Base-by-base conservation (phyloP, 2,888 invertebrate genomes). In the Globia sparganii region DNA sequence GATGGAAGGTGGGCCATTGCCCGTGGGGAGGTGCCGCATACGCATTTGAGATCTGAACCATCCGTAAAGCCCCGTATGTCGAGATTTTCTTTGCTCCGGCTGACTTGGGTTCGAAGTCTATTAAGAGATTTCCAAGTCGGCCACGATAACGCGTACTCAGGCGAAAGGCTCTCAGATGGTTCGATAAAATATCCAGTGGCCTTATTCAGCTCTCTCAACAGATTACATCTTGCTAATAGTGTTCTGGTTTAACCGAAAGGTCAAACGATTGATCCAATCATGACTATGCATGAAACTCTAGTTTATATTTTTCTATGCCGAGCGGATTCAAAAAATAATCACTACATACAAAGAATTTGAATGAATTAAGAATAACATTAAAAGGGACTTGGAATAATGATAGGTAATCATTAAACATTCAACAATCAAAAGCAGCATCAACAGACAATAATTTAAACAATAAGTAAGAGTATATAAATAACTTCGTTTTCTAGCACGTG, bases 381-480 rank as follows among this genome's bases (percentile, higher is more conserved):
- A 15, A 18, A 67, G 31, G 5, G 15, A 31, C 9, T 25, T 46
- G 18, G 13, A 46, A 25, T 31, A 46, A 66, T 18, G 65, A n/a
- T 65, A 40, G n/a, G n/a, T 9, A 9, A 40, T 40, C 1, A 28
- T 43, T 40, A 21, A 18, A 21, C 21, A 72, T 69, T 68, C 8
- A 18, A 59, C 25, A 43, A 34, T 25, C 13, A 28, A 59, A 46
- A 18, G 56, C 37, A 28, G 37, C 21, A 28, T 53, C 6, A 13
- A 40, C 13, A 40, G 40, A 43, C n/a, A 56, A 61, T 75, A 59
- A 59, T 28, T 53, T 75, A 70, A 40, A 67, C 34, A 34, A 68
- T 76, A 59, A 53, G 21, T 53, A 81, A 76, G n/a, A 75, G 49
- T 67, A 56, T 65, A 77, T 77, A 81, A 72, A 81, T 66, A 81